Evolutionary conservation across 2,797 vertebrate species (phyloP).

Genomic region (Morelia viridis): DNA sequence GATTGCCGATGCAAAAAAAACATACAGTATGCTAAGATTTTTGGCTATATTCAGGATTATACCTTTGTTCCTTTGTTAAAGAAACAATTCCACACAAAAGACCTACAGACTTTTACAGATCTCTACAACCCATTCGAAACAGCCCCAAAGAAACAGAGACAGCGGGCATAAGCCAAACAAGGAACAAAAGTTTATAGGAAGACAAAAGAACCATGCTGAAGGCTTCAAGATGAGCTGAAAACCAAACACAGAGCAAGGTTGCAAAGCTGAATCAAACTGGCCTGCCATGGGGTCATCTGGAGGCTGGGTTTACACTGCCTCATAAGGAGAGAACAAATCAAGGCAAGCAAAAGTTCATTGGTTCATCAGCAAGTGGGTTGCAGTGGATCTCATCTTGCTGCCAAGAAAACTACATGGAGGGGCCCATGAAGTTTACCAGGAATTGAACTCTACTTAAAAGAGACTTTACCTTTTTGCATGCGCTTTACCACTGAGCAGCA

Average conservation of each 20-base stretch:
- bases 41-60: not conserved
- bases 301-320: not conserved
- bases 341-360: not conserved
- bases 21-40: not conserved
- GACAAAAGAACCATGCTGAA: not conserved
- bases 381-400: not conserved
- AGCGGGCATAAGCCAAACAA: not conserved
- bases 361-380: not conserved
- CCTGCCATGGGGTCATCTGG: not conserved
- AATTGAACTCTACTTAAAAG: not conserved
- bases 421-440: not conserved
- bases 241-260: not conserved
- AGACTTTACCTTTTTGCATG: not conserved
- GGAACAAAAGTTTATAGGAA: not conserved
- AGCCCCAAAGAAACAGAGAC: not conserved
- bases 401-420: not conserved
- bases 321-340: not conserved
- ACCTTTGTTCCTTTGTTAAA: not conserved
- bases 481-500: not conserved
- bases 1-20: not conserved
- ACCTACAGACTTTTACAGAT: not conserved
- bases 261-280: not conserved
- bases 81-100: not conserved
- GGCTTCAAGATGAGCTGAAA: not conserved
- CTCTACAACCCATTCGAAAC: not conserved